Percentiles rank a stretch among this genome's conserved stretches.
These are phyloP conservation scores for Aphidius gifuensis DNA, from an alignment of 1,140 invertebrate genomes.

Conservation along the genomic window DNA sequence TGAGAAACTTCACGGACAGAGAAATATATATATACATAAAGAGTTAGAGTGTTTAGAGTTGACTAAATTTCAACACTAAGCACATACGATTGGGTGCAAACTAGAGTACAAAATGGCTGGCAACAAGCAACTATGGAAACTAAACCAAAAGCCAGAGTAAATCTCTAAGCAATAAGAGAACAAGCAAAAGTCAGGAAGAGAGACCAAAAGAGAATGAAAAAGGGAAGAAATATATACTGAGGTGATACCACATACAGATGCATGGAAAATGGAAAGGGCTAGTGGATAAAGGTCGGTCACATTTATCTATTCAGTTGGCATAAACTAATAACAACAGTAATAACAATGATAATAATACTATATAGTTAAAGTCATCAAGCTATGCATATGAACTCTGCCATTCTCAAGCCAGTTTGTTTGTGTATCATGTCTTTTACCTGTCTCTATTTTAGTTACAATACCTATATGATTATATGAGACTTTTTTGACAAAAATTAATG, in stretches of 20 bases:
- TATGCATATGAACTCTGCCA: not conserved
- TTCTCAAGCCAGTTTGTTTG: not conserved
- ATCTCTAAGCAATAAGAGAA: not conserved
- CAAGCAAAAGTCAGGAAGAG: slow-evolving; percentile 5
- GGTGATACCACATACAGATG: too few species aligned
- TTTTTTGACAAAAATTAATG: too few species aligned
- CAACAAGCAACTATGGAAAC: not conserved
- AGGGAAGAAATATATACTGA: slow-evolving; percentile 4
- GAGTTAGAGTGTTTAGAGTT: not conserved
- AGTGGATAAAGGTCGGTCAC: slow-evolving; percentile 1
- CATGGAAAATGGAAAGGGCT: too few species aligned
- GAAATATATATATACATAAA: not conserved
- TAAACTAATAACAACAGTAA: slow-evolving; percentile 22
- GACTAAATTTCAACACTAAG: slow-evolving; percentile 14
- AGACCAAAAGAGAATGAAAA: not conserved
- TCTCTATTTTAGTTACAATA: too few species aligned
- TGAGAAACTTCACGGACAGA: not conserved
- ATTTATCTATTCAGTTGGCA: slow-evolving; percentile 27
- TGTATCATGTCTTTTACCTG: too few species aligned
- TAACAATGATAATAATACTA: slow-evolving; percentile 19
- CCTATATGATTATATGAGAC: too few species aligned
- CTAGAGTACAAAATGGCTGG: slow-evolving; percentile 4
- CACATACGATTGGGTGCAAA: slow-evolving; percentile 8
- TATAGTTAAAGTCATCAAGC: slow-evolving; percentile 16
- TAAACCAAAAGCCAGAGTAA: slow-evolving; percentile 2